phyloP scores from a whole-genome alignment of 2,888 invertebrate species.

The Prosapia bicincta region DNA sequence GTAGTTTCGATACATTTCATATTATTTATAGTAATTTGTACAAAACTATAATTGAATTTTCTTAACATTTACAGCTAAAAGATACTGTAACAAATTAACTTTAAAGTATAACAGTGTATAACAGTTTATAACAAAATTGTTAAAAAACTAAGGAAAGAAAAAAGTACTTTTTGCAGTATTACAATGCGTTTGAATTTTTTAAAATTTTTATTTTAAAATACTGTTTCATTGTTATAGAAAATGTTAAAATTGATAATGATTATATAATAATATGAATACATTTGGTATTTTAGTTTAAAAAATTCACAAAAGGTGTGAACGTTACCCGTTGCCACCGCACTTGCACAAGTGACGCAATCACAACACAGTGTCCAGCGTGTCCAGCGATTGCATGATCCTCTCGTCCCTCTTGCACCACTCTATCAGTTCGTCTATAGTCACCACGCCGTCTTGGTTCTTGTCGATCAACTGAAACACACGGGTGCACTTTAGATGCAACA shows the following conservation, averaged over 20 bases:
- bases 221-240: neutral
- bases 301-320: neutral
- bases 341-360: conserved; percentile 49
- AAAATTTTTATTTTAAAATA: neutral
- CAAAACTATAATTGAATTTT: too few species aligned
- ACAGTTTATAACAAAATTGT: too few species aligned
- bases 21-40: too few species aligned
- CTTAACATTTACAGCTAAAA: too few species aligned
- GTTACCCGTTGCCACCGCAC: neutral
- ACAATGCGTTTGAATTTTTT: neutral
- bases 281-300: neutral
- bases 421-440: conserved; percentile 75
- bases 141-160: too few species aligned
- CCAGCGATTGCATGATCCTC: conserved; percentile 62
- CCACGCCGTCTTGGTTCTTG: conserved; percentile 73
- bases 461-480: conserved; percentile 74
- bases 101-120: too few species aligned
- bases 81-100: too few species aligned
- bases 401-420: conserved; percentile 75
- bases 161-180: neutral
- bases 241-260: neutral
- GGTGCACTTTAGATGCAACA: too few species aligned
- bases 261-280: neutral
- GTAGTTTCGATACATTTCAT: too few species aligned
- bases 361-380: conserved; percentile 72